A percentile compares a stretch with the other conserved stretches of the same genome.
These are phyloP conservation scores for Folsomia manolachei DNA, from an alignment of 2,888 invertebrate genomes.

Conservation along the genomic window DNA sequence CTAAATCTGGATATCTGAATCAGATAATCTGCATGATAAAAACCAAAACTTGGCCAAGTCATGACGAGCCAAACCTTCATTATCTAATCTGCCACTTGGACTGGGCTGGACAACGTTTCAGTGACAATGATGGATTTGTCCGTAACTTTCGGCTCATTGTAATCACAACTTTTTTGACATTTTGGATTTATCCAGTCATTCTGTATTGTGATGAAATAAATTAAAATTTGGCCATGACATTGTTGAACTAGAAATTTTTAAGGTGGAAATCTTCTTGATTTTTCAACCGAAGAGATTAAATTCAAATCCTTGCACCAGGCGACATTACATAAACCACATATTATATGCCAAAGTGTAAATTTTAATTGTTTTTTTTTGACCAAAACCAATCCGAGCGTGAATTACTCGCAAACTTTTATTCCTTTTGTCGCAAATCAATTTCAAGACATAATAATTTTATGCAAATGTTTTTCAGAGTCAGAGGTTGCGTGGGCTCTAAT, in stretches of 20 bases:
- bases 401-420: not conserved
- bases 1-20: not conserved
- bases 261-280: too few species aligned
- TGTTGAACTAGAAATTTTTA: too few species aligned
- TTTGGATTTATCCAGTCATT: too few species aligned
- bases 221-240: too few species aligned
- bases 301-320: too few species aligned
- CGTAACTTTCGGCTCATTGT: too few species aligned
- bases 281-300: too few species aligned
- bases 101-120: not conserved
- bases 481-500: conserved; percentile 15
- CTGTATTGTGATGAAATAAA: too few species aligned
- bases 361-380: not conserved
- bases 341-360: not conserved
- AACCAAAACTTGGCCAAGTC: not conserved
- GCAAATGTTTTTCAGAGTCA: not conserved
- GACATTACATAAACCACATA: too few species aligned
- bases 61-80: not conserved
- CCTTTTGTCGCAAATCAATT: not conserved
- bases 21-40: too few species aligned
- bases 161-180: too few species aligned
- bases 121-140: not conserved
- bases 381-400: not conserved
- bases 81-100: not conserved
- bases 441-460: not conserved